Evolutionary conservation across 1,140 invertebrate species (phyloP).

Genomic region (Planococcus citri): DNA sequence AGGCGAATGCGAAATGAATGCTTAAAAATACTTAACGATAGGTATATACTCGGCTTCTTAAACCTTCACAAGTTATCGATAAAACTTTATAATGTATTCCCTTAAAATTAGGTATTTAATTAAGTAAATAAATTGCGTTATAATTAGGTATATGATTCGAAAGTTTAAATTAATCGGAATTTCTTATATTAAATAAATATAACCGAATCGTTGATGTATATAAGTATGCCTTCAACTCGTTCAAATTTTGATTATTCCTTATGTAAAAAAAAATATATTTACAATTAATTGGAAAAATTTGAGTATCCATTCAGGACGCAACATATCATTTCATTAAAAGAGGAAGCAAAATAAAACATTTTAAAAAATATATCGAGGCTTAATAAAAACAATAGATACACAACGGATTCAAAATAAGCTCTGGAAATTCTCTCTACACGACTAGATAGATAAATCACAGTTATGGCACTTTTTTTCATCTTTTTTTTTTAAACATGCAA

Average conservation of each 20-base stretch:
- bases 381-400: background rate
- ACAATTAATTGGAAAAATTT: background rate
- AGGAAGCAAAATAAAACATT: background rate
- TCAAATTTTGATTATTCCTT: background rate
- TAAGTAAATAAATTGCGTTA: no score
- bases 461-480: background rate
- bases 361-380: no score
- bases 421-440: background rate
- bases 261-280: background rate
- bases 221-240: background rate
- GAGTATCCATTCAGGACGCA: background rate
- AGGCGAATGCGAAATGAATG: no score
- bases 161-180: no score
- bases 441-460: slow-evolving; percentile 1
- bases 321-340: background rate
- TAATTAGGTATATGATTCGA: no score
- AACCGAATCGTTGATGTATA: background rate
- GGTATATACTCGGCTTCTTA: no score
- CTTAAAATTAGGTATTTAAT: no score
- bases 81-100: no score
- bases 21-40: no score
- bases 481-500: background rate
- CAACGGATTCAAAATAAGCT: background rate
- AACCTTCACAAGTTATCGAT: no score
- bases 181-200: background rate